Base-by-base conservation (phyloP, 2,888 invertebrate genomes). In the Ephialtes manifestator region DNA sequence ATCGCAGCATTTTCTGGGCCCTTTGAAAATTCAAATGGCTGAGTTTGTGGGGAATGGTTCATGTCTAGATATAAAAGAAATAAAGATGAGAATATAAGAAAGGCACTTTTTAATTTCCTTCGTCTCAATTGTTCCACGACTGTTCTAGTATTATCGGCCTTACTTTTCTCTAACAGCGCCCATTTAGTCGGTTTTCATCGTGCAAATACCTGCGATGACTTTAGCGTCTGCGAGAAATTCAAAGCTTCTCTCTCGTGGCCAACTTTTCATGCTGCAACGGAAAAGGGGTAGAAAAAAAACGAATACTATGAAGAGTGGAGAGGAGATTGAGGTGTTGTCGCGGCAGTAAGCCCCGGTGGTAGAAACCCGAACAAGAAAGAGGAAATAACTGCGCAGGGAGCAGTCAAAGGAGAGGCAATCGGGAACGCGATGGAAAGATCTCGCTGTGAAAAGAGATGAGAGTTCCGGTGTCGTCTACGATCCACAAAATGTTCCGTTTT, bases 61-160 rank as follows among this genome's bases (percentile, higher is more conserved):
- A 11, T n/a, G 31, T 15, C 15, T 46, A 24, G 20, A 67, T 4
- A 48, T 48, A 0, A 48, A 51, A 18, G n/a, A 31, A 13, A 46
- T 15, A 39, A 60, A 46, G 31, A 28, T 63, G 58, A 60, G 15
- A 24, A 51, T 18, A 65, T 39, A 43, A 55, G 46, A 70, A 63
- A 67, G 72, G 39, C 31, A 74, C 72, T 82, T 76, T 82, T 76
- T 85, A 82, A 85, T 82, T 85, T 82, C 79, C 85, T 85, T 60
- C 63, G 55, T 74, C 51, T 82, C 48, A 48, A 63, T 75, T 78
- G 78, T 65, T 39, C 58, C 28, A 48, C 63, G 55, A 58, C 74
- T 78, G 63, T 51, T 24, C 5, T 15, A 65, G 48, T 74, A 46
- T 60, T 46, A 58, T 28, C 28, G 60, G 3, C 28, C 46, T 60